Conservation (phyloP, 2,113 vertebrate genomes). For the Leptobrachium leishanense region DNA sequence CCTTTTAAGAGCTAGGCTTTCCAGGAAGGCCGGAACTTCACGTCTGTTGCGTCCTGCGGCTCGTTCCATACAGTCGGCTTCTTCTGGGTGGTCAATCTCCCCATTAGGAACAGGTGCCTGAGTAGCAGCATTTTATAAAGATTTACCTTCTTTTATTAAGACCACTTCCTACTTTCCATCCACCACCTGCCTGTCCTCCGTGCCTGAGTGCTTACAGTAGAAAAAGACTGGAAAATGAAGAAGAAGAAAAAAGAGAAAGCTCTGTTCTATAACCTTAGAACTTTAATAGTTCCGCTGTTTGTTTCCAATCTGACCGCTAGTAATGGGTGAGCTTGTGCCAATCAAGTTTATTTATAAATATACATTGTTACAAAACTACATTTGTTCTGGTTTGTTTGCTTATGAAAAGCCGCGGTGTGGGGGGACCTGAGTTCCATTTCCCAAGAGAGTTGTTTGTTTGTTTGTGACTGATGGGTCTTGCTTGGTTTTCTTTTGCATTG, state of each 20-base stretch:
- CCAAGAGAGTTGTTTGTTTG: conserved; percentile 4
- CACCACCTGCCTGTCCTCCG: conserved; percentile 27
- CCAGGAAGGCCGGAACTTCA: conserved; percentile 39
- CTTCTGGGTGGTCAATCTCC: conserved; percentile 47
- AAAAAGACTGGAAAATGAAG: neutral
- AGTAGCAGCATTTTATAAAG: conserved; percentile 38
- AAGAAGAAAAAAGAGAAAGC: neutral
- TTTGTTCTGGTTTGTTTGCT: neutral
- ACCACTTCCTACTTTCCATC: conserved; percentile 4
- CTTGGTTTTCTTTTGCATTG: conserved; percentile 49
- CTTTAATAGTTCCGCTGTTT: neutral
- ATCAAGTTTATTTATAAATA: neutral
- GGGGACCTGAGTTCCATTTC: no score
- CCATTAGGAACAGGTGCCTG: conserved; percentile 47
- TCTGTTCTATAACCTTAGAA: neutral
- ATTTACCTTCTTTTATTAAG: conserved; percentile 39
- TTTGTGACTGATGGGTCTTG: neutral
- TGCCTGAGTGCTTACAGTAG: conserved; percentile 4
- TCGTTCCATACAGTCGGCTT: conserved; percentile 41
- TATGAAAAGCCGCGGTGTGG: no score
- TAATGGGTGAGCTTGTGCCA: neutral
- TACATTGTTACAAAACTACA: neutral
- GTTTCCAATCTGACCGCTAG: neutral
- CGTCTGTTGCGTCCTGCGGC: conserved; percentile 34
- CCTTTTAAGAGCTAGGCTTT: conserved; percentile 34